These are phyloP conservation scores for Scelioninae gen. 1 DNA, from an alignment of 2,888 invertebrate species.

Conservation along the genomic window DNA sequence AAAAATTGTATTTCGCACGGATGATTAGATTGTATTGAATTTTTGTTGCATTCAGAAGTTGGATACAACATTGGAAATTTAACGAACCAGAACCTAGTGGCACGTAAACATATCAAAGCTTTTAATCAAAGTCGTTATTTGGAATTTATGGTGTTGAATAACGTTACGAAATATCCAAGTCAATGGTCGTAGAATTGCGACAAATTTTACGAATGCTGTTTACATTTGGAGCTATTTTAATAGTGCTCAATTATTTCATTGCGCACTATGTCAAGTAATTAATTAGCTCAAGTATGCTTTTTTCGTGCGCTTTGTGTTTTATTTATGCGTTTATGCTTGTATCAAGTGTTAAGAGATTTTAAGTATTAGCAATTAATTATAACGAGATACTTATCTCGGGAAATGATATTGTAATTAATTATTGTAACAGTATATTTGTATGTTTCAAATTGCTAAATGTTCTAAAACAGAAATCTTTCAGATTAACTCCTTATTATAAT, in stretches of 20 bases:
- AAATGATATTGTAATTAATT: slow-evolving; percentile 8
- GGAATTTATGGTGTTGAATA: slow-evolving; percentile 55
- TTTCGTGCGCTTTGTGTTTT: not conserved
- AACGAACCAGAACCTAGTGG: slow-evolving; percentile 57
- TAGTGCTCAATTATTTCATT: slow-evolving; percentile 20
- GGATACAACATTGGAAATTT: slow-evolving; percentile 36
- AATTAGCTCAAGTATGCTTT: slow-evolving; percentile 18
- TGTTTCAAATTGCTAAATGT: not conserved
- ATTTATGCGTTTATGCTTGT: slow-evolving; percentile 4
- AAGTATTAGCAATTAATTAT: slow-evolving; percentile 7
- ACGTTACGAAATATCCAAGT: slow-evolving; percentile 43
- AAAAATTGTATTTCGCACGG: slow-evolving; percentile 25
- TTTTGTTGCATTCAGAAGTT: slow-evolving; percentile 24
- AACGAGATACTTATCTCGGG: not conserved
- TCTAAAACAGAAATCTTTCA: too few species aligned
- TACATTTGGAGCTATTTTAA: slow-evolving; percentile 8
- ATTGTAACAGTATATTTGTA: not conserved
- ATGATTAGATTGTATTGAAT: slow-evolving; percentile 47
- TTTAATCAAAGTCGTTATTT: slow-evolving; percentile 59
- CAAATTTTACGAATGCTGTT: slow-evolving; percentile 54
- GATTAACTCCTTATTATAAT: too few species aligned
- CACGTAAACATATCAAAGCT: slow-evolving; percentile 56
- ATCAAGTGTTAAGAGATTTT: not conserved
- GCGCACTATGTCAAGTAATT: slow-evolving; percentile 7
- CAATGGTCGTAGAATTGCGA: slow-evolving; percentile 28